Conservation (phyloP, 2,797 vertebrate species). For the Spondyliosoma cantharus region DNA sequence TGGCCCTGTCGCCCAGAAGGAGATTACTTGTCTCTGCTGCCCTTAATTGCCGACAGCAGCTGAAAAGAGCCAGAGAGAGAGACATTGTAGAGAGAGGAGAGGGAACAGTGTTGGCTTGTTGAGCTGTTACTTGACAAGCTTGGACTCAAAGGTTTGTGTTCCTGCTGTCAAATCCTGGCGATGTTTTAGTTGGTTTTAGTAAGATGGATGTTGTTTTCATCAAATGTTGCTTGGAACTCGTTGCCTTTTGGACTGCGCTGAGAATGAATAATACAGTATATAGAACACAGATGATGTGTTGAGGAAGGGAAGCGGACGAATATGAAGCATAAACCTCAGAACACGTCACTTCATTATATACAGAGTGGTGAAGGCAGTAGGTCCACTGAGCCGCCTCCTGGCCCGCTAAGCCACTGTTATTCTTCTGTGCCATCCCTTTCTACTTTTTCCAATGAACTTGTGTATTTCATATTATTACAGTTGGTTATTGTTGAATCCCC, state of each 20-base stretch:
- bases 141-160: slow-evolving; percentile 75
- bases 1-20: slow-evolving; percentile 82
- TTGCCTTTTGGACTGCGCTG: slow-evolving; percentile 33
- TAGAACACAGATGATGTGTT: slow-evolving; percentile 25
- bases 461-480: slow-evolving; percentile 80
- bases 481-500: slow-evolving; percentile 79
- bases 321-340: slow-evolving; percentile 17
- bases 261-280: slow-evolving; percentile 27
- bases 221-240: slow-evolving; percentile 45
- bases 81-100: slow-evolving; percentile 67
- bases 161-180: slow-evolving; percentile 75
- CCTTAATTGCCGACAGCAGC: slow-evolving; percentile 88
- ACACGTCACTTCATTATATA: slow-evolving; percentile 42
- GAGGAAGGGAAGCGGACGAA: slow-evolving; percentile 44
- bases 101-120: slow-evolving; percentile 80
- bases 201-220: slow-evolving; percentile 73
- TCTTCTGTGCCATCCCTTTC: slow-evolving; percentile 45
- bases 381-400: slow-evolving; percentile 52
- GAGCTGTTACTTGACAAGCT: slow-evolving; percentile 78
- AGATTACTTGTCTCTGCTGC: slow-evolving; percentile 88
- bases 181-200: slow-evolving; percentile 64
- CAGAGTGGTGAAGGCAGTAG: slow-evolving; percentile 25
- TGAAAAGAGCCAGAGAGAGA: slow-evolving; percentile 79
- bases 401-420: slow-evolving; percentile 55
- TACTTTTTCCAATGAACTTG: slow-evolving; percentile 70